Evolutionary conservation across 2,113 vertebrate species (phyloP).

Genomic region (Neodontobutis hainanensis): DNA sequence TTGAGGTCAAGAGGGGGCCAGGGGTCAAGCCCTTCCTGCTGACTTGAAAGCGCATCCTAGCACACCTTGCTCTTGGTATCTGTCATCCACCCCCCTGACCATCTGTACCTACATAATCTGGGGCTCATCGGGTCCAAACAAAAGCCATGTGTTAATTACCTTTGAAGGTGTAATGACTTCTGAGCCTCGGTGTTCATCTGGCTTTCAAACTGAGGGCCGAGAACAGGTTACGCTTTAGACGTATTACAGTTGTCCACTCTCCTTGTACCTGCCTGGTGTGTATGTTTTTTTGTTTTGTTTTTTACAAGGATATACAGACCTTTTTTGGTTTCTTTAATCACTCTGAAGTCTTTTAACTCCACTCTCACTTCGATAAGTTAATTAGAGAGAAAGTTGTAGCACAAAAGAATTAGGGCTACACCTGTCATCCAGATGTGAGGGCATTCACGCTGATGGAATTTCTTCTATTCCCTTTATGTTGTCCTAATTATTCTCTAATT

Average conservation of each 20-base stretch:
- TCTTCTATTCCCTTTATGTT: conserved; percentile 35
- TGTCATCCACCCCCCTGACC: conserved; percentile 58
- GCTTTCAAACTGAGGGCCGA: conserved; percentile 70
- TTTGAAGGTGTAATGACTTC: conserved; percentile 82
- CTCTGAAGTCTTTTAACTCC: conserved; percentile 42
- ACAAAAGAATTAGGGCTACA: conserved; percentile 47
- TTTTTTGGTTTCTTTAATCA: conserved; percentile 18
- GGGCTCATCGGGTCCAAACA: conserved; percentile 77
- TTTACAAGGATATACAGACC: conserved; percentile 32
- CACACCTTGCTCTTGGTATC: conserved; percentile 80
- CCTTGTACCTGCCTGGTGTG: conserved; percentile 51
- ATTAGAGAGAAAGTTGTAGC: conserved; percentile 61
- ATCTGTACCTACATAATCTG: conserved; percentile 81
- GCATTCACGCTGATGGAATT: conserved; percentile 50
- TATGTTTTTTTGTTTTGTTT: conserved; percentile 14
- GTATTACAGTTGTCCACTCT: conserved; percentile 62
- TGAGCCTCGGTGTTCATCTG: conserved; percentile 75
- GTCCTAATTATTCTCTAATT: conserved; percentile 32
- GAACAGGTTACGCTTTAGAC: conserved; percentile 71
- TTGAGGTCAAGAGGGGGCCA: conserved; percentile 73
- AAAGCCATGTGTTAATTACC: conserved; percentile 83
- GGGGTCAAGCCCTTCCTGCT: conserved; percentile 78
- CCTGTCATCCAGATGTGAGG: conserved; percentile 75
- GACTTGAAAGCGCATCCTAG: conserved; percentile 80
- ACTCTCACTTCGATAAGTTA: conserved; percentile 49